Evolutionary conservation across 2,888 invertebrate species (phyloP), one percentile per base, ranked within the genome.

Genomic region (Euzetes globulus): DNA sequence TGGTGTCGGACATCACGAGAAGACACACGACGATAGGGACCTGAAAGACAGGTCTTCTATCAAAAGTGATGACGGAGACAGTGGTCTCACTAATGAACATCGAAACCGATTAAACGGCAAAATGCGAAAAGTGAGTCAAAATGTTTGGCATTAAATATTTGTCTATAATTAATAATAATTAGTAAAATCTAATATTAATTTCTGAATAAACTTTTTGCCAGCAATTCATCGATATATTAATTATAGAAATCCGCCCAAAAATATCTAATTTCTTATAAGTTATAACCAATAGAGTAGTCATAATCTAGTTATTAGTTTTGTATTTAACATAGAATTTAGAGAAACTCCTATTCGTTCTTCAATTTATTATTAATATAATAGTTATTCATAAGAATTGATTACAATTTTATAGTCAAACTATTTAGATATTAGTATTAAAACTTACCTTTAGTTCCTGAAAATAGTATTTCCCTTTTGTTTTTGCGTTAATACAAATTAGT

Each of bases 81-180:
- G 76, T 50, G 75, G 78, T 27, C 74, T 74, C 33, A 76, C 72
- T 70, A 70, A 70, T 45, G 79, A 80, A 71, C 77, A 78, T 52
- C 76, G 76, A 73, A 71, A 81, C 45, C 80, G 81, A 77, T 80
- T 80, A 68, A 82, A 81, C 76, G 81, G 86, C 83, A 89, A 89
- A 87, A 88, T 88, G 83, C 89, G 93, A 87, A 94, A 93, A 90
- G 92, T 93, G 88, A 91, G 91, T 88, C 91, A 91, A 89, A 6
- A n/a, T 19, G 15, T 17, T 73, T 27, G 4, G 27, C 13, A n/a
- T 19, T 65, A 19, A 17, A 19, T 19, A 19, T 19, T 37, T 65
- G 33, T 33, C 5, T 29, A 19, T n/a, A 70, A 45, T 17, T 15
- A 55, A 29, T 45, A 33, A 45, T 68, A 22, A 19, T 41, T 41